Evolutionary conservation across 2,888 invertebrate genomes (phyloP), one percentile per base, ranked within the genome.

Genomic region (Volucella bombylans): DNA sequence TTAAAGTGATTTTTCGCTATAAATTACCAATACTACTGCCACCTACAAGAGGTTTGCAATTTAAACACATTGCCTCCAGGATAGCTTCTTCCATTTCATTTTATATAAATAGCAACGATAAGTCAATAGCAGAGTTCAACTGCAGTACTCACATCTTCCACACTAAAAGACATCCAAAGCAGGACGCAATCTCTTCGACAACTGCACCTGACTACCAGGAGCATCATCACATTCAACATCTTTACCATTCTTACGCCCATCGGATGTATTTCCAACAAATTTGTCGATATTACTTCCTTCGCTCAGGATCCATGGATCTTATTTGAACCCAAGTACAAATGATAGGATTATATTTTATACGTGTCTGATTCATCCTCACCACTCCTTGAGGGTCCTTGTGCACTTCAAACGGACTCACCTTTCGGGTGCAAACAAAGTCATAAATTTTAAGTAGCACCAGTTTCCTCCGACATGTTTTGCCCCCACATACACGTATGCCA

Each of bases 341-440:
- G 85, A 85, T 77, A 72, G 81, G 50, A 81, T 85, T 76, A 82
- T 86, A 86, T 78, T 69, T 86, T 78, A 82, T 76, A 73, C 85
- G 76, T 85, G 85, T 81, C 85, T 72, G 81, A 71, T 71, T 77
- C 71, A 59, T 80, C 80, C 74, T 69, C 59, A 81, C 71, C 55
- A 15, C 14, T 59, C 67, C n/a, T 8, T 2, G 39, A 14, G 14
- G 11, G 12, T 74, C 74, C 55, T 50, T 49, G 78, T 47, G 62
- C 18, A 15, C 81, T 81, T 85, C 86, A 77, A 86, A 86, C 86
- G 81, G 86, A 86, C 83, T 83, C 87, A 87, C 88, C 87, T 87
- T 87, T 86, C 79, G 87, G 88, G 80, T 86, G 87, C 88, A 88
- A 88, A 88, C 87, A 88, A 87, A 87, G 87, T 87, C 83, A 87